Evolutionary conservation across 2,888 invertebrate genomes (phyloP), one percentile per base, ranked within the genome.

Genomic region (Synergus umbraculus): DNA sequence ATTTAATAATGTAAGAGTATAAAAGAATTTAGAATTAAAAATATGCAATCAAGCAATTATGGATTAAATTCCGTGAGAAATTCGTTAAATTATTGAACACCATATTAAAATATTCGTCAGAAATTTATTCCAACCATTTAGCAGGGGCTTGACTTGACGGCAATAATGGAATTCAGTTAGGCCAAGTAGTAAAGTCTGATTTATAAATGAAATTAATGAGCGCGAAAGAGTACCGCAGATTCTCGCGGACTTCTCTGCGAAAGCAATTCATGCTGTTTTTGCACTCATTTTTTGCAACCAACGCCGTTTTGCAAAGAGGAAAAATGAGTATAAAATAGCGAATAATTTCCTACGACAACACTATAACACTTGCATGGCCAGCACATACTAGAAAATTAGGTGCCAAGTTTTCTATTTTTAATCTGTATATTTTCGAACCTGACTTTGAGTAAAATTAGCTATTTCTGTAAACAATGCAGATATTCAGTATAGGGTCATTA

Each of bases 111-210:
- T 37, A 73, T 58, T n/a, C 15, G n/a, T n/a, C 29, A 54, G 58
- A 60, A 79, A 77, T 79, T 67, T 49, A 76, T 79, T 73, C 44
- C 54, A 65, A 54, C 54, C 65, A 79, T 76, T 79, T 76, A 77
- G 67, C 66, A 60, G 49, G n/a, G n/a, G 65, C 66, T 76, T 58
- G 77, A 77, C 66, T 64, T 58, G 77, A 77, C 77, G 43, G 66
- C 29, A 77, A 60, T 79, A 66, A 77, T 66, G 77, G 79, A 77
- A 79, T 79, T 77, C 79, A 22, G 41, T 63, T 76, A 66, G 60
- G 66, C 41, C 63, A 66, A 22, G 64, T 58, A 63, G 66, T 76
- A 79, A 79, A 79, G 77, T 77, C 77, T 77, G 77, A 77, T 77
- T 79, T 77, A 79, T 67, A 58, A 58, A 12, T 43, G 9, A 76